Conservation (phyloP, 2,888 invertebrate genomes). For the Dryobota labecula region DNA sequence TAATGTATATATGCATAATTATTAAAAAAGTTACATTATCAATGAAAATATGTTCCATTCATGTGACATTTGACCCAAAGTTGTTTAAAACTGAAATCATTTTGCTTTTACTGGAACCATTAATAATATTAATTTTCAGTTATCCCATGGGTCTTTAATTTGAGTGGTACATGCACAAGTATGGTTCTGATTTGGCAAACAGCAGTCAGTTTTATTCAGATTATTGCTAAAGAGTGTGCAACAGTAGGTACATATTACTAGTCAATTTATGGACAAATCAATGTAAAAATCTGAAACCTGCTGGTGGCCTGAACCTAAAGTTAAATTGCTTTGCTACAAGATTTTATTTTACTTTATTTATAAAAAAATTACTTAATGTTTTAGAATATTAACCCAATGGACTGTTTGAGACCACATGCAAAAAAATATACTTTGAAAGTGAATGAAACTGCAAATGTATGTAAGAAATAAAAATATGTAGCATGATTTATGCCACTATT, state of each 20-base stretch:
- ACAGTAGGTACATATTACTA: not conserved
- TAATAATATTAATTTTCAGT: not conserved
- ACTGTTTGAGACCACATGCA: not conserved
- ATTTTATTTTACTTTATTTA: not conserved
- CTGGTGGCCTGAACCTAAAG: not conserved
- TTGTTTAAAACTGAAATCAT: not conserved
- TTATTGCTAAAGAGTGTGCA: not conserved
- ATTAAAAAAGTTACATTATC: slow-evolving; percentile 45
- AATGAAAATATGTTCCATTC: slow-evolving; percentile 28
- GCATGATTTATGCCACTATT: not conserved
- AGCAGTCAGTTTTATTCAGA: not conserved
- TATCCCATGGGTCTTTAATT: not conserved
- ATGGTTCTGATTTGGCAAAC: not conserved
- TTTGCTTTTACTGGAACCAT: not conserved
- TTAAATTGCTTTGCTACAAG: not conserved
- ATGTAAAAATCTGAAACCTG: not conserved
- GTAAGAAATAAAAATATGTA: not conserved
- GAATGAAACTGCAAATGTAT: not conserved
- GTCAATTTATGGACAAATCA: not conserved
- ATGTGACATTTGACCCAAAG: slow-evolving; percentile 34
- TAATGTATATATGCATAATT: slow-evolving; percentile 42
- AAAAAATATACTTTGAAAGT: not conserved
- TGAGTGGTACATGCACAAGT: not conserved
- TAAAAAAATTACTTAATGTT: not conserved
- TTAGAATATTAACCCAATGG: not conserved